phyloP scores from a whole-genome alignment of 1,140 invertebrate species.

The Phenacoccus solenopsis region DNA sequence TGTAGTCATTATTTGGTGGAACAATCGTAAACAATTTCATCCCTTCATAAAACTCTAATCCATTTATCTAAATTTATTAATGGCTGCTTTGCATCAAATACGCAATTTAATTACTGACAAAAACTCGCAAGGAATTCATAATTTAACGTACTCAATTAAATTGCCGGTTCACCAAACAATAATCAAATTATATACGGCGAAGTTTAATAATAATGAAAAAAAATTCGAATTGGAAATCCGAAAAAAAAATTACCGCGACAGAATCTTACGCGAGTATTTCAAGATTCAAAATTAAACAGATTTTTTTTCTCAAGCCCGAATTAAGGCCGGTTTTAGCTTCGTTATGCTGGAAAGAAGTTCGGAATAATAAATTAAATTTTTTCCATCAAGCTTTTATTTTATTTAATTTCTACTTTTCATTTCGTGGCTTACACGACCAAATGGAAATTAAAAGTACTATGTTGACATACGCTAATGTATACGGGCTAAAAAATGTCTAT shows the following conservation, averaged over 20 bases:
- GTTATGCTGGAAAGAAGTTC: neutral
- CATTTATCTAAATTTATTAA: neutral
- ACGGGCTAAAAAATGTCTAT: too few relatives aligned
- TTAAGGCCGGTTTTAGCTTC: neutral
- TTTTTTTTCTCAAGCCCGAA: neutral
- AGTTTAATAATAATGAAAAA: neutral
- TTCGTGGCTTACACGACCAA: too few relatives aligned
- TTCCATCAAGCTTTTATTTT: neutral
- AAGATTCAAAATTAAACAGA: neutral
- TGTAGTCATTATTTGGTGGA: neutral
- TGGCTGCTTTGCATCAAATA: neutral
- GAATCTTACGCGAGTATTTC: neutral
- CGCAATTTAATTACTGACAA: neutral
- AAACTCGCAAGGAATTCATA: neutral
- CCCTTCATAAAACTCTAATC: slow-evolving; percentile 1
- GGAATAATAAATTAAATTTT: slow-evolving; percentile 4
- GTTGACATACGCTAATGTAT: too few relatives aligned
- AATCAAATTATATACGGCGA: neutral
- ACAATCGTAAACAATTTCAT: neutral
- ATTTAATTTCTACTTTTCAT: too few relatives aligned
- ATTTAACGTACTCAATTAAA: neutral
- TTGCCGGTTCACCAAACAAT: neutral
- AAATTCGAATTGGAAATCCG: too few relatives aligned
- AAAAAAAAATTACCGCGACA: neutral
- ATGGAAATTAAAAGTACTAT: too few relatives aligned